Percentiles rank a stretch among this genome's conserved stretches.
These are phyloP conservation scores for Merluccius polli DNA, from an alignment of 2,797 vertebrate genomes.

Conservation along the genomic window DNA sequence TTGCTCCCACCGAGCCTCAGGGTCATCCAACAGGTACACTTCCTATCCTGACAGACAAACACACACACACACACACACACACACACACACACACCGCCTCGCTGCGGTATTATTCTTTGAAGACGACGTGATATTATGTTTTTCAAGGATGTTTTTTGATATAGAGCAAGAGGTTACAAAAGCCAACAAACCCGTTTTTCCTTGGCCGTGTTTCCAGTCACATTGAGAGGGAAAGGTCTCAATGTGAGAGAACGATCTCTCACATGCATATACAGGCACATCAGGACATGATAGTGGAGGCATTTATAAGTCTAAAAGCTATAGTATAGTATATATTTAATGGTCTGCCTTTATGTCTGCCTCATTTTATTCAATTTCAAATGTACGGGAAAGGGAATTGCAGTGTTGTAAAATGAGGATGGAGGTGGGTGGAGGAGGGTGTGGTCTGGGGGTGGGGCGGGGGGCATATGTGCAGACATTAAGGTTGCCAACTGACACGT, in stretches of 20 bases:
- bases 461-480: conserved; percentile 11
- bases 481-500: conserved; percentile 21
- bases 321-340: not conserved
- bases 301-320: not conserved
- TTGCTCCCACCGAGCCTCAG: not conserved
- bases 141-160: not conserved
- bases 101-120: not conserved
- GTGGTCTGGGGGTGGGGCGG: conserved; percentile 1
- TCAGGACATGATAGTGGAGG: not conserved
- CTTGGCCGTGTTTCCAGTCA: not conserved
- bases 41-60: not conserved
- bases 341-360: not conserved
- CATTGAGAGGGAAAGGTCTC: not conserved
- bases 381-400: not conserved
- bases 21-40: not conserved
- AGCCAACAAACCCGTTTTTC: too few species aligned
- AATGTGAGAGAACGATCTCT: too few species aligned
- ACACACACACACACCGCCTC: not conserved
- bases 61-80: too few species aligned
- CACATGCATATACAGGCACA: not conserved
- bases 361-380: conserved; percentile 4
- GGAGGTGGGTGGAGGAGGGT: not conserved
- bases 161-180: not conserved
- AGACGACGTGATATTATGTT: not conserved
- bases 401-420: not conserved